Base-by-base conservation (phyloP, 1,140 invertebrate species). In the Olivierus martensii region DNA sequence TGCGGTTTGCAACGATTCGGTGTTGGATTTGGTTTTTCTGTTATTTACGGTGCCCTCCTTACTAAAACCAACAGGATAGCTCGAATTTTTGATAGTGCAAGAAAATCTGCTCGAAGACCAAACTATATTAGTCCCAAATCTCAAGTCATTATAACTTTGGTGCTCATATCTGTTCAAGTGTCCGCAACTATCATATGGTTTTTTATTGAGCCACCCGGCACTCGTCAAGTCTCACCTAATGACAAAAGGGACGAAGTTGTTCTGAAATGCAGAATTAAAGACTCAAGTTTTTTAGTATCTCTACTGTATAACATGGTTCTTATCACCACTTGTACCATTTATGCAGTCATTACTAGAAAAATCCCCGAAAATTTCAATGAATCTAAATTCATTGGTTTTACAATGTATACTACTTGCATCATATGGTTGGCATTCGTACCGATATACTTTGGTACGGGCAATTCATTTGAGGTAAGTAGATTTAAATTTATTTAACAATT, bases 41-140 rank as follows among this genome's bases (percentile, higher is more conserved):
- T 78, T 37, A 76, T 79, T 18, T 80, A 80, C 62, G 71, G 76
- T 1, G 73, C 78, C 5, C 65, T 80, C 51, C 67, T 80, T 5
- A 78, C 76, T 5, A 80, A 80, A 65, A 80, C 78, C 12, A 80
- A 80, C 61, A 63, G 78, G 51, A 75, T 79, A 52, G 76, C 75
- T 1, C 64, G 78, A 49, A 79, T 80, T 56, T 80, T 80, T 61
- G 72, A 76, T 61, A 72, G 72, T 47, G 80, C 72, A 39, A 75
- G 79, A 9, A 73, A 74, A 56, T 79, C 80, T 11, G 79, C 80
- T 2, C 72, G 79, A 45, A 63, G 82, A 45, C 81, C 81, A 0
- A 75, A 74, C 21, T 85, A 79, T 64, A 84, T 86, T 58, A 82
- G 80, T 62, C 83, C 83, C 6, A 77, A 77, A 54, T 83, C 82